phyloP scores from a whole-genome alignment of 2,888 invertebrate species.

The Papilio gigon region DNA sequence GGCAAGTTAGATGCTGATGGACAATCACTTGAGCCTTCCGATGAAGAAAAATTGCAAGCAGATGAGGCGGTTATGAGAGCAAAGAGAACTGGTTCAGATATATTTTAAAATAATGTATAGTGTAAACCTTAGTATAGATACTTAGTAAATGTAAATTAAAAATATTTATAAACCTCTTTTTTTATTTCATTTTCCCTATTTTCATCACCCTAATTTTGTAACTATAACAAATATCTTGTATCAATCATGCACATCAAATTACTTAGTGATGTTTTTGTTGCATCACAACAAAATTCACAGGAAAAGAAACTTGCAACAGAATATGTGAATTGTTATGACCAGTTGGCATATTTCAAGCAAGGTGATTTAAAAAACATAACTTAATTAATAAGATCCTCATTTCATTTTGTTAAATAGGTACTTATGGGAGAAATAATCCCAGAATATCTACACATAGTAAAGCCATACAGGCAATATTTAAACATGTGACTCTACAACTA shows the following conservation, averaged over 20 bases:
- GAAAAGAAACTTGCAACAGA: too few relatives aligned
- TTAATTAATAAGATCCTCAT: too few relatives aligned
- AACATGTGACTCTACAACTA: too few relatives aligned
- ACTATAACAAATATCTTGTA: too few relatives aligned
- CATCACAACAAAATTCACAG: too few relatives aligned
- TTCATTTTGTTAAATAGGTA: background rate
- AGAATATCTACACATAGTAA: background rate
- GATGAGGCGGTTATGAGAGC: slow-evolving; percentile 87
- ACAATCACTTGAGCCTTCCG: slow-evolving; percentile 86
- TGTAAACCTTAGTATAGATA: slow-evolving; percentile 12
- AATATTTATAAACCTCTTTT: background rate
- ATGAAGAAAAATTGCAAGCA: slow-evolving; percentile 86
- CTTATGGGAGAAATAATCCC: background rate
- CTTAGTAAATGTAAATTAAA: slow-evolving; percentile 23
- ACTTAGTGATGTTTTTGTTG: too few relatives aligned
- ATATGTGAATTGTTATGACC: too few relatives aligned
- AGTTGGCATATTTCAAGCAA: too few relatives aligned
- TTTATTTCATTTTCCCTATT: too few relatives aligned
- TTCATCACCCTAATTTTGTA: background rate
- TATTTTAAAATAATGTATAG: slow-evolving; percentile 79
- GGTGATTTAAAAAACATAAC: too few relatives aligned
- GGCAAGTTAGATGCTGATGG: slow-evolving; percentile 87
- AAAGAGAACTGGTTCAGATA: slow-evolving; percentile 90
- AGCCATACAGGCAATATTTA: too few relatives aligned
- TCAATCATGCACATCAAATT: too few relatives aligned